A percentile compares a stretch with the other conserved stretches of the same genome.
Evolutionary conservation across 2,113 vertebrate genomes (phyloP).

Genomic region (Salvator merianae): DNA sequence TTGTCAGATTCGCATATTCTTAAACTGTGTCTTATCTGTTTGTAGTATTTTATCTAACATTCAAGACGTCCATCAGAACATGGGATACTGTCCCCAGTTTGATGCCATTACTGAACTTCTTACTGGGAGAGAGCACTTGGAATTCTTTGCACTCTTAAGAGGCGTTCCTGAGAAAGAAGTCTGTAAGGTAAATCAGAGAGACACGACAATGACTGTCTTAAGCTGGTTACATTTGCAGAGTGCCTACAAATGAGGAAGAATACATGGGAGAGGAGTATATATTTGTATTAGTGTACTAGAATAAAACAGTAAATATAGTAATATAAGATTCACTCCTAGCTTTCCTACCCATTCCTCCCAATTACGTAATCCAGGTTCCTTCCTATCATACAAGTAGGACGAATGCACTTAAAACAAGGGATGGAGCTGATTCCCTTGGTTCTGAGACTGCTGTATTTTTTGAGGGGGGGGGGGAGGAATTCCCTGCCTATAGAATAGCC

Average conservation of each 20-base stretch:
- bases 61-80: conserved; percentile 90
- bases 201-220: rapidly evolving
- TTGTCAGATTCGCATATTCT: not conserved
- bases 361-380: not conserved
- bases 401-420: no score
- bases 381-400: not conserved
- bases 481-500: no score
- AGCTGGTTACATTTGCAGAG: not conserved
- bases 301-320: not conserved
- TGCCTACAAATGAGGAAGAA: not conserved
- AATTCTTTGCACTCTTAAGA: conserved; percentile 93
- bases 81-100: conserved; percentile 98
- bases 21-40: conserved; percentile 32
- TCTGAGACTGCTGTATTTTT: no score
- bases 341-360: no score
- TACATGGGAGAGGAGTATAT: not conserved
- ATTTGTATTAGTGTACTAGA: not conserved
- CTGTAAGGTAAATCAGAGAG: conserved; percentile 80
- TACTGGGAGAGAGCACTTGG: conserved; percentile 94
- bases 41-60: conserved; percentile 90
- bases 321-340: not conserved
- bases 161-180: conserved; percentile 94
- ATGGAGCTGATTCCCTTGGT: no score
- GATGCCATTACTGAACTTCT: conserved; percentile 95
- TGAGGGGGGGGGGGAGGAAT: no score